phyloP scores from a whole-genome alignment of 2,797 vertebrate species.

The Cercopithecus diana region DNA sequence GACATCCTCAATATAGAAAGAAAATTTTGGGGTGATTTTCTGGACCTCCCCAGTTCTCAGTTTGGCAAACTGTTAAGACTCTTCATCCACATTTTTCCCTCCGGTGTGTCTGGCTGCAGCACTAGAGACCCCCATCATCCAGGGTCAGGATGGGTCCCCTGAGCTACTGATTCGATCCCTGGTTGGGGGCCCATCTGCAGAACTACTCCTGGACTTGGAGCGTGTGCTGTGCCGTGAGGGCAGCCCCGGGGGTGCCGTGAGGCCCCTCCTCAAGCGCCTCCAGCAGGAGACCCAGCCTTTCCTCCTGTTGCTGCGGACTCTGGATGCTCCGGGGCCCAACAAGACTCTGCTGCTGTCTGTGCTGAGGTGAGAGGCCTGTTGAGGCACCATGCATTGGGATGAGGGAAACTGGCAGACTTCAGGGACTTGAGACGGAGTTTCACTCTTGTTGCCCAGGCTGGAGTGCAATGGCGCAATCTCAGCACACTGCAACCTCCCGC shows the following conservation, averaged over 20 bases:
- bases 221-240: constrained; percentile 87
- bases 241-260: constrained; percentile 82
- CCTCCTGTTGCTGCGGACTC: constrained; percentile 89
- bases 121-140: constrained; percentile 40
- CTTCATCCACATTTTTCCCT: constrained; percentile 31
- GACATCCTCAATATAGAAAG: constrained; percentile 57
- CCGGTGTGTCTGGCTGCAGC: constrained; percentile 27
- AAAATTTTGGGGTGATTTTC: not conserved
- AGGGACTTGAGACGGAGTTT: not conserved
- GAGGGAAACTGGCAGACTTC: not conserved
- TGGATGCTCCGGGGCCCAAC: constrained; percentile 91
- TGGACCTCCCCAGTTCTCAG: not conserved
- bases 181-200: constrained; percentile 87
- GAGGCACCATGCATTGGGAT: rapidly evolving
- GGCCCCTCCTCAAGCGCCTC: constrained; percentile 78
- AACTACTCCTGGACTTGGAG: constrained; percentile 93
- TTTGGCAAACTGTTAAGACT: not conserved
- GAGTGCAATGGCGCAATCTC: too few relatives aligned
- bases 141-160: constrained; percentile 54
- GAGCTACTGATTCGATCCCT: constrained; percentile 85
- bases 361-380: constrained; percentile 60
- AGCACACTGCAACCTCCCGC: too few relatives aligned
- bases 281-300: constrained; percentile 87
- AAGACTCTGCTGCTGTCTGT: constrained; percentile 81
- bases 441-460: too few relatives aligned